These are phyloP conservation scores for Oreochromis aureus DNA, from an alignment of 2,113 vertebrate species.

Conservation along the genomic window DNA sequence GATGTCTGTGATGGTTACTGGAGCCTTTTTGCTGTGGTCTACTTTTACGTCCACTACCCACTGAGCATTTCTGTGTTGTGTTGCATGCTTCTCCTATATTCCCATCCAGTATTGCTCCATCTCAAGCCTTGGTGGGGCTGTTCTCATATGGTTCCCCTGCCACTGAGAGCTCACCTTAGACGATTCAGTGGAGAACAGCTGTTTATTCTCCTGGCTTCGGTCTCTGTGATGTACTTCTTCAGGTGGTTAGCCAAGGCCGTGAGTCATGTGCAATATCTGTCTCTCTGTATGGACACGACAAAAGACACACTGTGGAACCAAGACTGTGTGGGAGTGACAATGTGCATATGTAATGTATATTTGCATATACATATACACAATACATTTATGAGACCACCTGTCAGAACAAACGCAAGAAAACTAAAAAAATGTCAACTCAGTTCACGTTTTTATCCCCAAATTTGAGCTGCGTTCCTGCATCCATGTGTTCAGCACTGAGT, in stretches of 20 bases:
- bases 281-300: neutral
- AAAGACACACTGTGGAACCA: neutral
- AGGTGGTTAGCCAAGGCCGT: neutral
- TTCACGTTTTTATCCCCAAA: neutral
- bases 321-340: neutral
- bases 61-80: neutral
- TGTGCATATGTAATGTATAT: neutral
- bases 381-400: neutral
- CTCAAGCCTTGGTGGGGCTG: neutral
- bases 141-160: neutral
- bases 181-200: neutral
- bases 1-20: neutral
- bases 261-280: neutral
- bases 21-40: neutral
- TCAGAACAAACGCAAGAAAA: neutral
- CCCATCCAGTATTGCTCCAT: neutral
- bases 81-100: neutral
- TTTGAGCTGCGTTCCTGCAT: neutral
- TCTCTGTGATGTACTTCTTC: neutral
- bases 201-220: neutral
- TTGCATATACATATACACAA: neutral
- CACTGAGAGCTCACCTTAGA: neutral
- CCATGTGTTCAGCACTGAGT: neutral
- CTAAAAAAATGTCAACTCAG: rapidly evolving
- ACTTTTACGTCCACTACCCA: neutral